Conservation (phyloP, 1,140 invertebrate species). For the Penaeus vannamei region DNA sequence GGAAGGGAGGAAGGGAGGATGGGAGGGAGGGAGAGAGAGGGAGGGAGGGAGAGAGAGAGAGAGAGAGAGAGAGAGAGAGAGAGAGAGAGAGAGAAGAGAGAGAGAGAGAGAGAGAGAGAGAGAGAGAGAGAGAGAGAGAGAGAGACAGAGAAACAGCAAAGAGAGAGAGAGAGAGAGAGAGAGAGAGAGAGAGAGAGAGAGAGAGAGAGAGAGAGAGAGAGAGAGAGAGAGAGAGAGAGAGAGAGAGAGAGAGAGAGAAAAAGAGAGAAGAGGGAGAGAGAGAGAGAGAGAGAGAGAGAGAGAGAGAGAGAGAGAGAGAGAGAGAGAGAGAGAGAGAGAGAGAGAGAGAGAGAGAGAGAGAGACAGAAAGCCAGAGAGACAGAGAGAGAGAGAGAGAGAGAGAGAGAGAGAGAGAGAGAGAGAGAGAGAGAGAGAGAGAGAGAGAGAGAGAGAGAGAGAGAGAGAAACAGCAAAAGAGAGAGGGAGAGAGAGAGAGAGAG, state of each 20-base stretch:
- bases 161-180: background rate
- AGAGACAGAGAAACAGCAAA: background rate
- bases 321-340: too few relatives aligned
- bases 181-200: background rate
- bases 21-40: background rate
- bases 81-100: background rate
- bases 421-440: background rate
- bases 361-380: background rate
- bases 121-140: background rate
- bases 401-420: background rate
- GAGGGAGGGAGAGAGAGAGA: background rate
- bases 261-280: too few relatives aligned
- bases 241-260: background rate
- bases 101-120: background rate
- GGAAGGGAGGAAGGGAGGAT: background rate
- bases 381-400: background rate
- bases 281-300: too few relatives aligned
- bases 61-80: background rate
- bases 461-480: slow-evolving; percentile 1
- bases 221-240: background rate
- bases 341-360: too few relatives aligned
- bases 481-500: background rate
- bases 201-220: background rate
- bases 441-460: slow-evolving; percentile 24
- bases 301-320: too few relatives aligned